These are phyloP conservation scores for Kryptolebias ocellatus DNA, from an alignment of 2,797 vertebrate genomes.

Conservation along the genomic window DNA sequence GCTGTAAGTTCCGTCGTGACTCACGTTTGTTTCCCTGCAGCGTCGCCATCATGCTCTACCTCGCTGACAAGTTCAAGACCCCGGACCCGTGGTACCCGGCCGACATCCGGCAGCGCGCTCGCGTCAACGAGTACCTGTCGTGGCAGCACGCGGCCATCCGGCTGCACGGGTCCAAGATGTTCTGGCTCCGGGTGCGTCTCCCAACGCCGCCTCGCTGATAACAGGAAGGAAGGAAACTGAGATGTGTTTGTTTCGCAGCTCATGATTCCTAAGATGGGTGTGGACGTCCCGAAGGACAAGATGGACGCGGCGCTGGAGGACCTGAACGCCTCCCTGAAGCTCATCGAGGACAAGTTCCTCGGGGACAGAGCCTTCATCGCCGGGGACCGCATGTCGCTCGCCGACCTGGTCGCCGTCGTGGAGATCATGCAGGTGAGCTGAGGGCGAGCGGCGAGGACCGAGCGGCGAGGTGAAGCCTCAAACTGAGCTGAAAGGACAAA, in stretches of 20 bases:
- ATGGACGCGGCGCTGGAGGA: constrained; percentile 72
- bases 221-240: too few species aligned
- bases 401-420: constrained; percentile 86
- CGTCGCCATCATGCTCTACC: constrained; percentile 85
- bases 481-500: too few species aligned
- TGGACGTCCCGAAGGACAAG: constrained; percentile 70
- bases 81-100: constrained; percentile 89
- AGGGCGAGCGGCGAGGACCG: too few species aligned
- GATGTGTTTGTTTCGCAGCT: constrained; percentile 17
- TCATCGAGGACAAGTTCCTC: constrained; percentile 85
- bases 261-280: constrained; percentile 42
- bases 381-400: constrained; percentile 83
- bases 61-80: constrained; percentile 83
- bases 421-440: constrained; percentile 86
- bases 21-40: constrained; percentile 62
- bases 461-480: too few species aligned
- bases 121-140: constrained; percentile 86
- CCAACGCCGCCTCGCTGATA: not conserved
- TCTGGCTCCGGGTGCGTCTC: constrained; percentile 78
- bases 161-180: constrained; percentile 74
- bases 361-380: constrained; percentile 82
- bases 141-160: constrained; percentile 86
- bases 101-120: constrained; percentile 81
- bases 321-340: constrained; percentile 68
- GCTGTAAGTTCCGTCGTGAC: too few species aligned